Base-by-base conservation (phyloP, 2,888 invertebrate species). In the Dioctria rufipes region DNA sequence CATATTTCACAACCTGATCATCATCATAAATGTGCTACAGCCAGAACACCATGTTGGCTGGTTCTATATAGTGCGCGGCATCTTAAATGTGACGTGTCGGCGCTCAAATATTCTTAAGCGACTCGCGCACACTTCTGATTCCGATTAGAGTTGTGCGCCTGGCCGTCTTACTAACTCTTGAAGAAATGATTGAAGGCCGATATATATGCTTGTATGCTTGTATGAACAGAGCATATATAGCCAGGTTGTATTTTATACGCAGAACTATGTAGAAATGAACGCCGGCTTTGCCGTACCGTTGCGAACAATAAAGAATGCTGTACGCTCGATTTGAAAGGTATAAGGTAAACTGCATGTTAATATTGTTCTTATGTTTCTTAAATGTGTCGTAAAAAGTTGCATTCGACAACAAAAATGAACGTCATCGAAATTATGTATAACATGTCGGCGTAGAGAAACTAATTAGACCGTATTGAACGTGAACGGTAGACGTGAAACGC, bases 401-500 rank as follows among this genome's bases (percentile, higher is more conserved):
- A 54, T n/a, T 54, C 42, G 42, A 42, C 42, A 60, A 40, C 54
- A 49, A 11, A 8, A 13, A 6, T n/a, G 42, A 13, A 60, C 73
- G 43, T 73, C 73, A 73, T 73, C 73, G 46, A 58, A 73, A 73
- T 73, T 73, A 73, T 73, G 73, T 73, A 73, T 73, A 73, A 73
- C 73, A 73, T 51, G 73, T 58, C 73, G 58, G 73, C 58, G 73
- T 60, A 60, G 42, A 73, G 77, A 51, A 77, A 77, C 77, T 77
- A 77, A 77, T 77, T 77, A 77, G 63, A 77, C 63, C 77, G 63
- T 63, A 40, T 63, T 77, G 13, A 77, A 61, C 63, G 77, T 13
- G 63, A 77, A 77, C 77, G 63, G 77, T 63, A 77, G 63, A 63
- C 77, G 77, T 49, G 77, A 77, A 77, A 77, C 61, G 77, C 46